Percentiles rank a stretch among this genome's conserved stretches.
These are phyloP conservation scores for Hypanus sabinus DNA, from an alignment of 2,113 vertebrate genomes.

Conservation along the genomic window DNA sequence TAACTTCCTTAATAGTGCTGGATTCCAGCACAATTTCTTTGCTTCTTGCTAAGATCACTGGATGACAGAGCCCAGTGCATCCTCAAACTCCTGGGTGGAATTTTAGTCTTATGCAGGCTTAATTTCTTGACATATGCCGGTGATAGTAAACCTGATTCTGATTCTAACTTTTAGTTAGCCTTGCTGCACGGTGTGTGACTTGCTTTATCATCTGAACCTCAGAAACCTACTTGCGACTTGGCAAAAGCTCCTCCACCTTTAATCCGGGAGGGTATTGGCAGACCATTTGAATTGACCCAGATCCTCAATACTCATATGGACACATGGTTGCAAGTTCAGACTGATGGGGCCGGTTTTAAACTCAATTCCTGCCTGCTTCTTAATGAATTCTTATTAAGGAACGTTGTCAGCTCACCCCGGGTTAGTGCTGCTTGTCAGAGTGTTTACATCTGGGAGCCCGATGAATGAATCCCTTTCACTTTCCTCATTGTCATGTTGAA, in stretches of 20 bases:
- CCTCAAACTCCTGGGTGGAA: not conserved
- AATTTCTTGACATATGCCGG: not conserved
- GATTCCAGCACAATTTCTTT: too few species aligned
- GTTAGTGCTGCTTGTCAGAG: not conserved
- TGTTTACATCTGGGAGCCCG: not conserved
- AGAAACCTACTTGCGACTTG: too few species aligned
- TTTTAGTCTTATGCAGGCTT: not conserved
- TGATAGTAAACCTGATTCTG: too few species aligned
- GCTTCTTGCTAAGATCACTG: not conserved
- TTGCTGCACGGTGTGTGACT: not conserved
- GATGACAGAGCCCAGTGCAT: not conserved
- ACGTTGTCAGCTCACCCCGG: not conserved
- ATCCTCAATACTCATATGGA: too few species aligned
- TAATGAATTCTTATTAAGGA: not conserved
- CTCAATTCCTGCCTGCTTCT: too few species aligned
- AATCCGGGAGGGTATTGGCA: too few species aligned
- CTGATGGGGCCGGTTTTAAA: too few species aligned
- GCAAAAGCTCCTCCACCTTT: too few species aligned
- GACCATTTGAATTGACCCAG: too few species aligned
- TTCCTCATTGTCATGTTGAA: not conserved
- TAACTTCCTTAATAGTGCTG: too few species aligned
- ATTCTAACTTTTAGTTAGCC: not conserved
- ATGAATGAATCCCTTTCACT: constrained; percentile 31
- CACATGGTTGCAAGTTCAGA: too few species aligned
- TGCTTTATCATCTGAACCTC: too few species aligned